phyloP scores from a whole-genome alignment of 2,797 vertebrate genomes.

The Labroides dimidiatus region DNA sequence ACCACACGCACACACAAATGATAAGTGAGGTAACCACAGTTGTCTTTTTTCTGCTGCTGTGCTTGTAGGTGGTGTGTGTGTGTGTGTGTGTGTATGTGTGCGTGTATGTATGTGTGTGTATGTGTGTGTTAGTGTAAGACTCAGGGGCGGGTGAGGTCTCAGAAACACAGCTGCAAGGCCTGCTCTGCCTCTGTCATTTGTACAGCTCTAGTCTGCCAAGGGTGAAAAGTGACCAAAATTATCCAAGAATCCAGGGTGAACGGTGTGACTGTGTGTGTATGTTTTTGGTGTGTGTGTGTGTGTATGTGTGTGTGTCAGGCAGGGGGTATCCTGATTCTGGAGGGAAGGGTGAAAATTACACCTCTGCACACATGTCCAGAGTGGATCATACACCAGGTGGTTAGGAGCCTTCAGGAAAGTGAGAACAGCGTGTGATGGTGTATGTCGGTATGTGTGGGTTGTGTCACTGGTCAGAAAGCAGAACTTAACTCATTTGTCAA shows the following conservation, averaged over 20 bases:
- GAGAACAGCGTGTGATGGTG: conserved; percentile 59
- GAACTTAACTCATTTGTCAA: conserved; percentile 24
- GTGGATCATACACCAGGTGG: conserved; percentile 74
- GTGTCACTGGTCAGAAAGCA: background rate
- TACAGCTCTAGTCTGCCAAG: conserved; percentile 62
- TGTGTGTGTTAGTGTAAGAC: conserved; percentile 41
- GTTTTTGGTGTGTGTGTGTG: conserved; percentile 1
- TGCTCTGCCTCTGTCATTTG: conserved; percentile 72
- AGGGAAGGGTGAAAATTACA: conserved; percentile 89
- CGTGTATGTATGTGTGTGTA: background rate
- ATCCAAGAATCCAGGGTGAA: conserved; percentile 58
- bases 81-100: conserved; percentile 38
- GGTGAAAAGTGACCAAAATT: conserved; percentile 74
- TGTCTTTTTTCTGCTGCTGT: conserved; percentile 51
- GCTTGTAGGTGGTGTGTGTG: conserved; percentile 51
- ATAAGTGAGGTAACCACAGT: conserved; percentile 63
- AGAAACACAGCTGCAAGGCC: conserved; percentile 73
- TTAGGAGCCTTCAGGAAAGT: conserved; percentile 73
- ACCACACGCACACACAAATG: conserved; percentile 38
- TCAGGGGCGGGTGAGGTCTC: conserved; percentile 59
- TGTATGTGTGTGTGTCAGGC: conserved; percentile 30
- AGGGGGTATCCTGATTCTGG: conserved; percentile 56
- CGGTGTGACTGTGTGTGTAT: background rate
- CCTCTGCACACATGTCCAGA: conserved; percentile 88
- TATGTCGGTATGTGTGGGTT: conserved; percentile 49